Evolutionary conservation across 2,113 vertebrate genomes (phyloP).

Genomic region (Ranitomeya variabilis): DNA sequence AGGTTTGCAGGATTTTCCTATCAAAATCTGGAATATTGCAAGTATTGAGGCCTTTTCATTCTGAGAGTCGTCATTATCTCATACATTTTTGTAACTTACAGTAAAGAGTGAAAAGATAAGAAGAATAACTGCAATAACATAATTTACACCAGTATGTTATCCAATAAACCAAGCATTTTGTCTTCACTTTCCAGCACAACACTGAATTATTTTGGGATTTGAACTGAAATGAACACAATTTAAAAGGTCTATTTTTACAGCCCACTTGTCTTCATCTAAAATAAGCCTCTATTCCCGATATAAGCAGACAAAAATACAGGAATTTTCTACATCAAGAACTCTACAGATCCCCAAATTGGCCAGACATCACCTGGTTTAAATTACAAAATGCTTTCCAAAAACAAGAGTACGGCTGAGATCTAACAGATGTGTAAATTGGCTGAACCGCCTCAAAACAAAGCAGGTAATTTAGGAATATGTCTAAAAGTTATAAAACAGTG

Average conservation of each 20-base stretch:
- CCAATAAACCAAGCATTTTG: background rate
- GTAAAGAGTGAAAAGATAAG: no score
- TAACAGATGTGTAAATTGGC: constrained; percentile 37
- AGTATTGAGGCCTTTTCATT: no score
- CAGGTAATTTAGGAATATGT: constrained; percentile 18
- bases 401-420: background rate
- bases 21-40: no score
- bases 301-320: background rate
- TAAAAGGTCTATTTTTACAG: background rate
- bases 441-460: background rate
- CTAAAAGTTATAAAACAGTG: background rate
- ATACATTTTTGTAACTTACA: no score
- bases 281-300: background rate
- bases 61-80: no score
- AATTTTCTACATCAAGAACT: constrained; percentile 5
- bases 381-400: constrained; percentile 16
- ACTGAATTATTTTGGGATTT: background rate
- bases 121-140: background rate
- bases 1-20: no score
- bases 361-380: constrained; percentile 16
- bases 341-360: constrained; percentile 1
- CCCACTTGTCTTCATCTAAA: background rate
- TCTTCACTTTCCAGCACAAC: background rate
- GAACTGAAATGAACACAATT: background rate
- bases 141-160: no score